Evolutionary conservation across 64 coral and sea anemone genomes (phyloP).

Genomic region (Montipora sp.): DNA sequence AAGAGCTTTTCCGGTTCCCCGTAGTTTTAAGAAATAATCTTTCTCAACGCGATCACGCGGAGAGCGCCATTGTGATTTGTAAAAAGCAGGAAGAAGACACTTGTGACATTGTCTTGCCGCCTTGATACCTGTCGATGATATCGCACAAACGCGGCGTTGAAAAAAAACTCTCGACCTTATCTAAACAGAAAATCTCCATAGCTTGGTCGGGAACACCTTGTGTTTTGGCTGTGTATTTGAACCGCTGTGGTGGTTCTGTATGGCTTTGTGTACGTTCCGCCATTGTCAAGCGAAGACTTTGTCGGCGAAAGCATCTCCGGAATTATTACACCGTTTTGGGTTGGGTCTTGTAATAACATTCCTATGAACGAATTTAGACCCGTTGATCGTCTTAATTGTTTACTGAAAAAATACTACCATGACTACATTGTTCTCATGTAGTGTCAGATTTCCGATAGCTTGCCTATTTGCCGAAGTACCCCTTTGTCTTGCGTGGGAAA

Average conservation of each 20-base stretch:
- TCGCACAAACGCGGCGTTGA: background rate
- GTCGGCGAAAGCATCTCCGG: constrained; percentile 30
- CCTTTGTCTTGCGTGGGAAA: constrained; percentile 54
- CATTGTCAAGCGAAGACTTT: constrained; percentile 12
- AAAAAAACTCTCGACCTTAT: constrained; percentile 21
- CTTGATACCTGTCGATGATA: background rate
- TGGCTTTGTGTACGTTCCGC: constrained; percentile 10
- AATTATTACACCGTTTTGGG: constrained; percentile 18
- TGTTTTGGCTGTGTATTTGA: background rate
- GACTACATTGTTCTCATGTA: constrained; percentile 45
- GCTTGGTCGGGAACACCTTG: background rate
- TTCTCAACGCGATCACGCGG: background rate
- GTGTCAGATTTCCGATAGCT: constrained; percentile 38
- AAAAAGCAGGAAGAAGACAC: background rate
- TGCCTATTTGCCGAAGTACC: constrained; percentile 28
- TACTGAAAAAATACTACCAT: constrained; percentile 39
- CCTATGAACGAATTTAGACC: constrained; percentile 28
- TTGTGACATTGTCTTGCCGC: background rate
- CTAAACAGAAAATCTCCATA: constrained; percentile 42
- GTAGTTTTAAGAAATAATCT: constrained; percentile 38
- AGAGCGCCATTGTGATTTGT: background rate
- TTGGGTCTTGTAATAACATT: constrained; percentile 45
- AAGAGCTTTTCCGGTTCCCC: constrained; percentile 35
- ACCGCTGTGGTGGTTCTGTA: constrained; percentile 30
- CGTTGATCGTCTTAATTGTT: constrained; percentile 4